Evolutionary conservation across 2,888 invertebrate species (phyloP), one percentile per base, ranked within the genome.

Genomic region (Tortricodes alternella): DNA sequence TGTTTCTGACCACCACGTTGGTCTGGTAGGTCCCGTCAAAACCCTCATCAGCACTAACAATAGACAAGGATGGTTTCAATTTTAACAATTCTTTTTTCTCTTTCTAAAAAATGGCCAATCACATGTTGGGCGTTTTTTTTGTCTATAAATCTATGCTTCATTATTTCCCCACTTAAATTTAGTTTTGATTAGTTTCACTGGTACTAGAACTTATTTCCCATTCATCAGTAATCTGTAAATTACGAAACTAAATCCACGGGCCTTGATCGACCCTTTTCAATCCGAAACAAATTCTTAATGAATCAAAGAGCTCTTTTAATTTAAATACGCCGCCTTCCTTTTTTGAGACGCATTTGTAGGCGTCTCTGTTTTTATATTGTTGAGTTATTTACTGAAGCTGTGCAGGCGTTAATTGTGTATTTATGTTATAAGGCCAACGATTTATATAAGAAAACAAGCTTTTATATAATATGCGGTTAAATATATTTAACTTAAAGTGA

Each of bases 11-110:
- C 93, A 99, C 98, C 93, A 99, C 98, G 94, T 99, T 99, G 91
- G 99, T 99, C 92, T 97, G 98, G 94, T 96, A 99, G 86, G 99
- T 99, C 92, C 98, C 98, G 94, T 99, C 99, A 94, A 99, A 99
- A 94, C 98, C 98, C 94, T 99, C 99, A 94, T 99, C 99, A 93
- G 99, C 99, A 94, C 99, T 99, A 91, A 74, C 78, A 83, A 86
- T 77, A 77, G 79, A 74, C 83, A 74, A 75, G 71, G 62, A 56
- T 43, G 15, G 29, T 38, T 37, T 44, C 43, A 49, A 38, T 49
- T 56, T 37, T 23, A 50, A 50, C 9, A 43, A 11, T 32, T 11
- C 5, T 27, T 29, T 44, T 29, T 7, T 24, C 8, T 24, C 19
- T 34, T 8, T 15, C 13, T 35, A 53, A 23, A 34, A 13, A 18